Evolutionary conservation across 2,797 vertebrate genomes (phyloP).

Genomic region (Zalophus californianus): DNA sequence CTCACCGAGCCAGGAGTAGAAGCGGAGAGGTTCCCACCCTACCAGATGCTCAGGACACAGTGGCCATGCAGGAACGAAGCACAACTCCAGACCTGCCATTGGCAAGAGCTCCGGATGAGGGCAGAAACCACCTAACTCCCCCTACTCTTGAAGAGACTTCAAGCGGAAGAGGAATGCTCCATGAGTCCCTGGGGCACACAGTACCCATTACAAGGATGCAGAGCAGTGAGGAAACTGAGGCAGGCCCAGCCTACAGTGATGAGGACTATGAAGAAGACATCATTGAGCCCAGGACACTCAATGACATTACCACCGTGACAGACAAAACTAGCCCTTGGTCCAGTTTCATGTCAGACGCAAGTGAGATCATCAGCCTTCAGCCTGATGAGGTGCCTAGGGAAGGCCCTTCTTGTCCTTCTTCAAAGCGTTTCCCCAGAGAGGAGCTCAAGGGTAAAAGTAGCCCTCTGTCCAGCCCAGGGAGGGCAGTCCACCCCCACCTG

Average conservation of each 20-base stretch:
- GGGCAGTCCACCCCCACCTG: neutral
- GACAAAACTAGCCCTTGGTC: conserved; percentile 98
- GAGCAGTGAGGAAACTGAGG: conserved; percentile 4
- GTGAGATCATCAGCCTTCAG: conserved; percentile 67
- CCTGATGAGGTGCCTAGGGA: conserved; percentile 53
- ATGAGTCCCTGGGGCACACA: conserved; percentile 26
- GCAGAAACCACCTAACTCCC: accelerated
- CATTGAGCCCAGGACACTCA: conserved; percentile 93
- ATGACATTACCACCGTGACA: conserved; percentile 93
- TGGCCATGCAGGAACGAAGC: neutral
- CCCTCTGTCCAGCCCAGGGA: conserved; percentile 50
- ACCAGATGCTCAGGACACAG: neutral
- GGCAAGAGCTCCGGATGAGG: neutral
- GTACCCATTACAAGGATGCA: neutral
- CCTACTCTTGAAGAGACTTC: neutral
- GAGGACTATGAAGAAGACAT: conserved; percentile 95
- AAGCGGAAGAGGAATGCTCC: conserved; percentile 60
- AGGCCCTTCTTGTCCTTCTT: conserved; percentile 7
- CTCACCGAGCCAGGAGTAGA: conserved; percentile 40
- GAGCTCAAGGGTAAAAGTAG: conserved; percentile 17
- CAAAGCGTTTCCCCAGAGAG: conserved; percentile 41
- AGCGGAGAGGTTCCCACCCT: neutral
- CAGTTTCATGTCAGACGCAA: conserved; percentile 92
- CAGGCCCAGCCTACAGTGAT: conserved; percentile 81
- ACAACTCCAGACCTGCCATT: neutral